Evolutionary conservation across 2,888 invertebrate species (phyloP).

Genomic region (Ecliptopera silaceata): DNA sequence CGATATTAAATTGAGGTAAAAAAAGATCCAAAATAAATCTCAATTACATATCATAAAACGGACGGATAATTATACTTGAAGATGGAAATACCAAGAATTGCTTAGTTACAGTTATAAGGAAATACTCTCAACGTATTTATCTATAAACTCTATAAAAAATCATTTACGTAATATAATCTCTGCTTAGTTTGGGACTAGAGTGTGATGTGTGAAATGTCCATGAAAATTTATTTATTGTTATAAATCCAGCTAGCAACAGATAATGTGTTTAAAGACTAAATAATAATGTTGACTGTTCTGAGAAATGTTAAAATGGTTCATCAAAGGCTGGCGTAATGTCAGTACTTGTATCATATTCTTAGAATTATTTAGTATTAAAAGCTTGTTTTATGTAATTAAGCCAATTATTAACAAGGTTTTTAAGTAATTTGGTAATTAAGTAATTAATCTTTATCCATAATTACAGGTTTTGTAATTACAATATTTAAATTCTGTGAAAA

Average conservation of each 20-base stretch:
- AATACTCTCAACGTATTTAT: constrained; percentile 5
- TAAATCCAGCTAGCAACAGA: constrained; percentile 4
- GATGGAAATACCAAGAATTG: constrained; percentile 17
- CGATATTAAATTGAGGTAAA: too few relatives aligned
- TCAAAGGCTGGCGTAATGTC: constrained; percentile 7
- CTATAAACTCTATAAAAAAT: constrained; percentile 16
- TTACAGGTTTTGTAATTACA: too few relatives aligned
- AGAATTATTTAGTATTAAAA: background rate
- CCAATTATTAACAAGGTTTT: background rate
- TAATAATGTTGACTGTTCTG: background rate
- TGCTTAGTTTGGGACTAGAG: too few relatives aligned
- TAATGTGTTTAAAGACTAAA: background rate
- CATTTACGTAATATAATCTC: constrained; percentile 8
- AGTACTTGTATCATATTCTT: background rate
- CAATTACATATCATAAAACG: background rate
- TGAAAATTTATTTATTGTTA: constrained; percentile 5
- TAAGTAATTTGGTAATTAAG: too few relatives aligned
- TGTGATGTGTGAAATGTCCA: too few relatives aligned
- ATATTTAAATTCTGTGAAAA: too few relatives aligned
- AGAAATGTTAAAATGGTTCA: constrained; percentile 13
- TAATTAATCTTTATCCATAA: too few relatives aligned
- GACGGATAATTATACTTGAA: background rate
- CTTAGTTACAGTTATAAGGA: constrained; percentile 9
- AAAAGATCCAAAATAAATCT: background rate
- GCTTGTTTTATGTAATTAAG: background rate